Evolutionary conservation across 2,888 invertebrate species (phyloP), one percentile per base, ranked within the genome.

Genomic region (Balanococcus diminutus): DNA sequence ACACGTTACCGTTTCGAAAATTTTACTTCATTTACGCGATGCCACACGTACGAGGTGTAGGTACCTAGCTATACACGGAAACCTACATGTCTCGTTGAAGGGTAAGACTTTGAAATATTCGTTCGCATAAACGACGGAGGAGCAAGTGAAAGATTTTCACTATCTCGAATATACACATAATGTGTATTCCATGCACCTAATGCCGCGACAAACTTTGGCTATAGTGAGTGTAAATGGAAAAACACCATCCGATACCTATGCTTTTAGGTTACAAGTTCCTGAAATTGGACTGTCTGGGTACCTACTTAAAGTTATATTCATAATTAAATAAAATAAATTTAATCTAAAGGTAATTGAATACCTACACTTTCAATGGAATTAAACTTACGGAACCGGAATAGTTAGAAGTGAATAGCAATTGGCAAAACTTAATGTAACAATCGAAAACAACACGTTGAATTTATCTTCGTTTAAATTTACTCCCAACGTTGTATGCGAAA

Each of bases 1-100:
- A n/a, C n/a, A n/a, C n/a, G n/a, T n/a, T n/a, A n/a, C n/a, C 61
- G 61, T 67, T 67, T n/a, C 75, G 75, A 32, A 75, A 67, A 75
- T 32, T 75, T 75, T 36, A 32, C 75, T 32, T 75, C 75, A 32
- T 75, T 75, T 75, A 75, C 61, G 14, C 46, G 8, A 3, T 46
- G 46, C 56, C 28, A 67, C 28, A 28, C 61, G 25, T 67, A 28
- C 28, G 28, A 9, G n/a, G 5, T 16, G n/a, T 36, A 36, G 5
- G 3, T 36, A 36, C 36, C 8, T 36, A 8, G 36, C 36, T 51
- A 28, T 28, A 67, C 28, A 11, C 61, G 61, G 61, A 67, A 67
- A 67, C 61, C 61, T 67, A 67, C 61, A 67, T 56, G 19, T 67
- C 56, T 22, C 11, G 61, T 67, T 67, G 16, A n/a, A n/a, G n/a